phyloP scores from a whole-genome alignment of 2,113 vertebrate genomes.

The Coregonus clupeaformis region DNA sequence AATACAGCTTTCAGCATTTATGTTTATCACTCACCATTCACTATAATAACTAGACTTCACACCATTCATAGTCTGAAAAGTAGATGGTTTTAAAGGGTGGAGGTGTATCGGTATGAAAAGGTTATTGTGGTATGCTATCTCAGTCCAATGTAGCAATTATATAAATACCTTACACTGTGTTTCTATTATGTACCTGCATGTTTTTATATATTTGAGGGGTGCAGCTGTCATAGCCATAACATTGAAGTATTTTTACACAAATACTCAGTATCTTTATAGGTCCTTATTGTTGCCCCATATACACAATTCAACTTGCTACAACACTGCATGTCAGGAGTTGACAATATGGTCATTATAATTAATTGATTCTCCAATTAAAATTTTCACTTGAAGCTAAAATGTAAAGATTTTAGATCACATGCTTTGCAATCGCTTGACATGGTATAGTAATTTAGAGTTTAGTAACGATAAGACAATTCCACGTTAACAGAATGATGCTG shows the following conservation, averaged over 20 bases:
- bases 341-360: background rate
- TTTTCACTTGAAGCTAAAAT: background rate
- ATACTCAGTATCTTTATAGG: slow-evolving; percentile 58
- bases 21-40: background rate
- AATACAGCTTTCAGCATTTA: background rate
- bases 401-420: background rate
- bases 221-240: slow-evolving; percentile 42
- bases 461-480: too few species aligned
- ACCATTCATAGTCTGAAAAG: background rate
- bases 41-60: background rate
- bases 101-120: background rate
- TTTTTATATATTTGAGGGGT: slow-evolving; percentile 35
- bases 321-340: slow-evolving; percentile 31
- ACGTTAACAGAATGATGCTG: background rate
- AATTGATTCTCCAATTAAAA: background rate
- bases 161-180: slow-evolving; percentile 20
- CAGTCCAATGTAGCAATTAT: slow-evolving; percentile 31
- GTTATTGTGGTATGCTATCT: background rate
- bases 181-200: slow-evolving; percentile 44
- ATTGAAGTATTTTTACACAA: slow-evolving; percentile 28
- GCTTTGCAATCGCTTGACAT: background rate
- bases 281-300: slow-evolving; percentile 52
- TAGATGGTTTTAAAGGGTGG: background rate
- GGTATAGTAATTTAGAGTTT: background rate
- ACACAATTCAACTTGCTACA: slow-evolving; percentile 2